phyloP scores from a whole-genome alignment of 2,113 vertebrate genomes.

The Xiphophorus maculatus region DNA sequence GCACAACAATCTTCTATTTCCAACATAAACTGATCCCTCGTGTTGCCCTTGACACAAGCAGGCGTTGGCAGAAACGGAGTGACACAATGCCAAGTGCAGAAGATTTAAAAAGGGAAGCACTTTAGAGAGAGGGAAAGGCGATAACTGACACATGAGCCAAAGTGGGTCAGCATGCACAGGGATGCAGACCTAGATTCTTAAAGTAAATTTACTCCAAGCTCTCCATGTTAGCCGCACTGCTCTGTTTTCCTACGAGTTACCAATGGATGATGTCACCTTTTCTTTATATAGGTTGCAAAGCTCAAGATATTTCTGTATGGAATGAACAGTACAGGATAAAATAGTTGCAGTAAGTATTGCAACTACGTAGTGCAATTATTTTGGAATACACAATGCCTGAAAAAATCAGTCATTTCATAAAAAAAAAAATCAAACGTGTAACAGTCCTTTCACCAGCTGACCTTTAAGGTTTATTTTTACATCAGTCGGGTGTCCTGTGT shows the following conservation, averaged over 20 bases:
- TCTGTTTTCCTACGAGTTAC: not conserved
- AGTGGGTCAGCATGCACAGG: slow-evolving; percentile 41
- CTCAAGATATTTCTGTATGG: not conserved
- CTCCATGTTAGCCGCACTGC: not conserved
- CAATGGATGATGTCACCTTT: not conserved
- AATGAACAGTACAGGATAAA: not conserved
- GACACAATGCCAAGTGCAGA: not conserved
- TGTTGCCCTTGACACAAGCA: slow-evolving; percentile 20
- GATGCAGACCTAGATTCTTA: slow-evolving; percentile 19
- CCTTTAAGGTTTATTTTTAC: not conserved
- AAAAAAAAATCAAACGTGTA: not conserved
- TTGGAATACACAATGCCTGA: no score
- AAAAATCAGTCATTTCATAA: not conserved
- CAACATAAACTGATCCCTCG: slow-evolving; percentile 8
- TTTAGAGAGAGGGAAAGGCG: not conserved
- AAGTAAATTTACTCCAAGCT: slow-evolving; percentile 1
- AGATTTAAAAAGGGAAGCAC: slow-evolving; percentile 17
- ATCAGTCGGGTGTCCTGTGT: not conserved
- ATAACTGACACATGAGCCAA: not conserved
- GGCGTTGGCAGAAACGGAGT: slow-evolving; percentile 17
- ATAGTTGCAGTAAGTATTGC: not conserved
- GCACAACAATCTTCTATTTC: slow-evolving; percentile 17
- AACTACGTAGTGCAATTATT: not conserved
- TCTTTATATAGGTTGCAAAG: no score
- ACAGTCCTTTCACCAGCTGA: not conserved